Percentiles rank a stretch among this genome's conserved stretches.
Evolutionary conservation across 2,888 invertebrate genomes (phyloP).

Genomic region (Ectobius pallidus): DNA sequence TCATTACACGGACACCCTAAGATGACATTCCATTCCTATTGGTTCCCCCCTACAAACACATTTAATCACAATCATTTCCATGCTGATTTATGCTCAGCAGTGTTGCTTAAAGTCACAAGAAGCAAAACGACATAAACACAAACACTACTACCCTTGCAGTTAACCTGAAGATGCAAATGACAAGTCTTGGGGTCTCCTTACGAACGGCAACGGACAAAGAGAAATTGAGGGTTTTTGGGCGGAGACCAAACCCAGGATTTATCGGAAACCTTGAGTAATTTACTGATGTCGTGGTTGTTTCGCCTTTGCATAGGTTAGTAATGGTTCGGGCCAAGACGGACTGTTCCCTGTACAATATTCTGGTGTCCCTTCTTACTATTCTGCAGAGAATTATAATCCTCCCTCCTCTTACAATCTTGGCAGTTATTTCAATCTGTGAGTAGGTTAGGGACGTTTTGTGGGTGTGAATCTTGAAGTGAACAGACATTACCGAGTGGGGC

Average conservation of each 20-base stretch:
- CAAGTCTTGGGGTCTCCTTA: constrained; percentile 15
- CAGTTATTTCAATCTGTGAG: neutral
- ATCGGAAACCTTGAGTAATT: constrained; percentile 33
- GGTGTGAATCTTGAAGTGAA: no score
- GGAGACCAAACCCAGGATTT: constrained; percentile 34
- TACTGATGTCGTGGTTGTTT: no score
- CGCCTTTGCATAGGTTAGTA: no score
- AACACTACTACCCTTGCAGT: neutral
- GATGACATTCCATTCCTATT: neutral
- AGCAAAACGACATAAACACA: no score
- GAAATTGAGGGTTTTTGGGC: constrained; percentile 34
- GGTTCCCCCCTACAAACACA: neutral
- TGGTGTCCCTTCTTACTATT: neutral
- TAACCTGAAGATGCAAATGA: constrained; percentile 12
- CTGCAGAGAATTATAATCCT: no score
- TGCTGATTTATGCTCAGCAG: constrained; percentile 23
- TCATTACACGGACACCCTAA: constrained; percentile 18
- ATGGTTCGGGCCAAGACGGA: neutral
- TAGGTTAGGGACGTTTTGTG: neutral
- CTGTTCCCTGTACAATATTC: neutral
- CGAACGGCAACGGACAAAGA: constrained; percentile 24
- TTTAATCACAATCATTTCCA: constrained; percentile 18
- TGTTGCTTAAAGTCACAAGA: constrained; percentile 20
- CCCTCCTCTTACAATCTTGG: no score
- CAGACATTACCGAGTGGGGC: no score